phyloP scores from a whole-genome alignment of 2,888 invertebrate species.

The Lacanobia wlatinum region DNA sequence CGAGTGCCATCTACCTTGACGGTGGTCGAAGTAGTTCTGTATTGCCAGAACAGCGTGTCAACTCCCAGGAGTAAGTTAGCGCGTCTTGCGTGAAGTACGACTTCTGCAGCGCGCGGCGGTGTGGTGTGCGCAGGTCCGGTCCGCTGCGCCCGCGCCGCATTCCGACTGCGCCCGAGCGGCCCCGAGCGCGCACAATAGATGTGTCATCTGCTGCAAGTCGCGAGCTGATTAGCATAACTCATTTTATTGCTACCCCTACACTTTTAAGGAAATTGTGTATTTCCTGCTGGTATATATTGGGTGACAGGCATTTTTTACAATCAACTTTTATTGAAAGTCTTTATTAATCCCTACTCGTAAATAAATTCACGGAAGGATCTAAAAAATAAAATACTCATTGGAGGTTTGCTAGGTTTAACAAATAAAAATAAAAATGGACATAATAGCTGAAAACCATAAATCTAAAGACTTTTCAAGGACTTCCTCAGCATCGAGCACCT shows the following conservation, averaged over 20 bases:
- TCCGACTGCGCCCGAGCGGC: constrained; percentile 35
- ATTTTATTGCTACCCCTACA: constrained; percentile 40
- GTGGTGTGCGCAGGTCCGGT: neutral
- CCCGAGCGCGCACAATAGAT: constrained; percentile 47
- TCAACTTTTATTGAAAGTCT: neutral
- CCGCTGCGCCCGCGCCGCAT: constrained; percentile 54
- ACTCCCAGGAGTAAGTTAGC: neutral
- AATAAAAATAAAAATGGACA: too few relatives aligned
- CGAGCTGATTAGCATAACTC: constrained; percentile 58
- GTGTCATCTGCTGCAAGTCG: constrained; percentile 57
- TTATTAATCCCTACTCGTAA: too few relatives aligned
- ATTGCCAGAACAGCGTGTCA: neutral
- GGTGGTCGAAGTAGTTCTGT: too few relatives aligned
- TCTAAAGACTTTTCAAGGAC: too few relatives aligned
- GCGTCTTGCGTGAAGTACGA: neutral
- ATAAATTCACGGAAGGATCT: too few relatives aligned
- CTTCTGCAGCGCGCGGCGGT: constrained; percentile 19
- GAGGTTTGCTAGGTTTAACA: too few relatives aligned
- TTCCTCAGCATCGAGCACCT: too few relatives aligned
- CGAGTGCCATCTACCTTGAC: neutral
- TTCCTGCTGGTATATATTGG: constrained; percentile 13
- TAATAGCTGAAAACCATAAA: too few relatives aligned
- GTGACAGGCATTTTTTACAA: constrained; percentile 1
- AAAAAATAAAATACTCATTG: too few relatives aligned
- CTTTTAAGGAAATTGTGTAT: constrained; percentile 26